These are phyloP conservation scores for Cichladusa arquata DNA, from an alignment of 2,113 vertebrate species.

Conservation along the genomic window DNA sequence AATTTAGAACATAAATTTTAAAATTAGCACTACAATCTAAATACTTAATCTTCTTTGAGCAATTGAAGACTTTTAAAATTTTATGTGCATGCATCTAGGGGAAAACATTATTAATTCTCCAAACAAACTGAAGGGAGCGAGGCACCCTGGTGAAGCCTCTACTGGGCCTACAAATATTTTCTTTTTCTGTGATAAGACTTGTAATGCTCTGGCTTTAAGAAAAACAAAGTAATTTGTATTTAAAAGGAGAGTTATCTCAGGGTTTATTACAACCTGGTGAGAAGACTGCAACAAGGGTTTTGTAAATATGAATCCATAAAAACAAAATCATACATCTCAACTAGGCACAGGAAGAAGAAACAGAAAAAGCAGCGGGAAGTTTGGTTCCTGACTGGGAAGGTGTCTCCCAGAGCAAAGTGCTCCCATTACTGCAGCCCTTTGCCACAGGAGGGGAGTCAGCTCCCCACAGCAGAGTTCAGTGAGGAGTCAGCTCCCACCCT, in stretches of 20 bases:
- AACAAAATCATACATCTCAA: neutral
- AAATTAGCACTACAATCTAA: neutral
- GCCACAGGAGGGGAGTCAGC: neutral
- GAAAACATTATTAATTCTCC: neutral
- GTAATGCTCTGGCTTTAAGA: neutral
- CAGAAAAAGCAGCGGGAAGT: neutral
- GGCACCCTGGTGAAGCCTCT: neutral
- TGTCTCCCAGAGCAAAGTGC: neutral
- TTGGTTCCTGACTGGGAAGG: neutral
- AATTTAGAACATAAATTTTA: neutral
- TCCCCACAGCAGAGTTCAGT: neutral
- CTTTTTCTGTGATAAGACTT: neutral
- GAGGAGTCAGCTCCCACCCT: neutral
- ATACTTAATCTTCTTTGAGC: neutral
- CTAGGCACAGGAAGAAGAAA: neutral
- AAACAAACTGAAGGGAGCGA: neutral
- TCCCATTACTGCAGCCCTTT: neutral
- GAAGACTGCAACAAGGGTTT: neutral
- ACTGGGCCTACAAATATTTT: neutral
- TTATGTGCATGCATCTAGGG: neutral
- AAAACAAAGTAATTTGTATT: neutral
- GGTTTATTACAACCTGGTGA: neutral
- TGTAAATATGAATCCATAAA: neutral
- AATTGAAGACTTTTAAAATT: neutral
- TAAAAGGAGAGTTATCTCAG: neutral